Percentiles rank a stretch among this genome's conserved stretches.
phyloP scores from a whole-genome alignment of 2,797 vertebrate genomes.

The Protonibea diacanthus region DNA sequence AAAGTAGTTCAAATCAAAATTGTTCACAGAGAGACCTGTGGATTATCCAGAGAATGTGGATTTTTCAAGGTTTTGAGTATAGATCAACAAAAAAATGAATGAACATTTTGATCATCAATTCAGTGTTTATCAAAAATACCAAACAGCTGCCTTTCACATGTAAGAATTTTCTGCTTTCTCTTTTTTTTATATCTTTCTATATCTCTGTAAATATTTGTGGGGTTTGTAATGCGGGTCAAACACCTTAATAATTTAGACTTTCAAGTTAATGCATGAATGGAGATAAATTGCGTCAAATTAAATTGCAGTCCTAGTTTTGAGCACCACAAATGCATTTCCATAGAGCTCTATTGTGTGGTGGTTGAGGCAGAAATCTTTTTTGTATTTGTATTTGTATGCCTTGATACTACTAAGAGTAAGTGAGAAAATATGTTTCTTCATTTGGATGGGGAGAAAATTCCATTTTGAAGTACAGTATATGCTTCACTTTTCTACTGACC shows the following conservation, averaged over 20 bases:
- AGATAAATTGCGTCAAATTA: neutral
- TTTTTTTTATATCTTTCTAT: too few species aligned
- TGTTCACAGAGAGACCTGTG: neutral
- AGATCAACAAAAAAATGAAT: neutral
- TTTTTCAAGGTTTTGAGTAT: neutral
- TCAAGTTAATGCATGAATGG: too few species aligned
- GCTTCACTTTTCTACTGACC: constrained; percentile 2
- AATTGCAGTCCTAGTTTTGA: neutral
- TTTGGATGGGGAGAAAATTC: neutral
- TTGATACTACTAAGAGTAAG: neutral
- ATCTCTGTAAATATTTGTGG: neutral
- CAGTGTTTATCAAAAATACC: neutral
- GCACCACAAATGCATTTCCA: neutral
- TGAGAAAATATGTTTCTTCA: neutral
- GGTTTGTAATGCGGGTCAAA: too few species aligned
- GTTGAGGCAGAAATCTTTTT: neutral
- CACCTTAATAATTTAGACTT: too few species aligned
- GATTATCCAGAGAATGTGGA: neutral
- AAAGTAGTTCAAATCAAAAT: neutral
- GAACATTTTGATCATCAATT: neutral
- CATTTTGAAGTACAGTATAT: neutral
- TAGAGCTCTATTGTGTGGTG: neutral
- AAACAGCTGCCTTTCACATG: neutral
- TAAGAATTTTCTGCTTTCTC: neutral
- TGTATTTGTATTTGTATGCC: neutral